Evolutionary conservation across 2,888 invertebrate genomes (phyloP), one percentile per base, ranked within the genome.

Genomic region (Tineola bisselliella): DNA sequence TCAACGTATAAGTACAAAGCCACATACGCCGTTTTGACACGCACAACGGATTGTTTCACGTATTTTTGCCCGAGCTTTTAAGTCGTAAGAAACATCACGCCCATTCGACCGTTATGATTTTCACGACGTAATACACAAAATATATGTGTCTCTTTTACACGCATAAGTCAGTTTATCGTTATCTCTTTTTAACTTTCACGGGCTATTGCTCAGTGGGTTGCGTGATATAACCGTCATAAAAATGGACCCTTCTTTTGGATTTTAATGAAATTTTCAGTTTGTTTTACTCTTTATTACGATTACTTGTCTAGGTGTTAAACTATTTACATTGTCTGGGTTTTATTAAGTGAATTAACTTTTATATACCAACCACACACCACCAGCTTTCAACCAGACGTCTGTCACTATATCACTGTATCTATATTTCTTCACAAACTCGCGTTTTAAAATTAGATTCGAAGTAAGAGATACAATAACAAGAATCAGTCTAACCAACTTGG

Each of bases 31-130:
- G 63, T 80, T 84, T 65, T 70, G 63, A 67, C 67, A 63, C 71
- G 67, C 66, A 68, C 69, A 84, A 81, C 81, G 84, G 84, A 86
- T 87, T 87, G 86, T 86, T 79, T 82, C 79, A 77, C 80, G 84
- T 84, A 86, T 86, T 86, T 87, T 86, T 87, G 84, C 84, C 81
- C 80, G 81, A 81, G 80, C 33, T 80, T 79, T 81, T 78, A 25
- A 81, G 82, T 81, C 83, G 86, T 84, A 87, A 87, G 86, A 86
- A 86, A 82, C 83, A 84, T 84, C 84, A 86, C 87, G 87, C 87
- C 87, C 87, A 87, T 86, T 87, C 84, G 87, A 87, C 86, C 87
- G 87, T 87, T 84, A 86, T 86, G 86, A 81, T 82, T 84, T 60
- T 80, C 77, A 76, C 77, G 75, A 77, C 81, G 82, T 76, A 83